phyloP scores from a whole-genome alignment of 1,140 invertebrate species.

The Helicoverpa zea region DNA sequence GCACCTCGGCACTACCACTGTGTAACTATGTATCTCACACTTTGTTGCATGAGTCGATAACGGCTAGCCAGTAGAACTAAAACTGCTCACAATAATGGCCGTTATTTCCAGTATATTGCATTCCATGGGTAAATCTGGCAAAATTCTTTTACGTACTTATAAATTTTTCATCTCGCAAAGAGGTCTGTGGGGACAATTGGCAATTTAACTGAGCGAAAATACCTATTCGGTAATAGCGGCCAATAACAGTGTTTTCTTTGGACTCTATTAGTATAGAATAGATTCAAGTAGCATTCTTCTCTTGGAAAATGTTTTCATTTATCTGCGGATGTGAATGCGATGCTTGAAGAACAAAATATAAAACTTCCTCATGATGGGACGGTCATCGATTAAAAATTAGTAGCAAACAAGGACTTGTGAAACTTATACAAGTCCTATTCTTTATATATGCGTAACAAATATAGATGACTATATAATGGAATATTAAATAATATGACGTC shows the following conservation, averaged over 20 bases:
- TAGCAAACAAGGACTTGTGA: background rate
- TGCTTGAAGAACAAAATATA: background rate
- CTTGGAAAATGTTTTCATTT: slow-evolving; percentile 27
- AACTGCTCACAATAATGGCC: slow-evolving; percentile 72
- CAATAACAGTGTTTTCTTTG: slow-evolving; percentile 63
- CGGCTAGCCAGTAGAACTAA: slow-evolving; percentile 78
- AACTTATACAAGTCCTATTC: background rate
- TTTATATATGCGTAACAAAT: background rate
- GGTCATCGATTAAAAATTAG: background rate
- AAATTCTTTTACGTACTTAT: slow-evolving; percentile 69
- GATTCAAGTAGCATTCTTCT: slow-evolving; percentile 38
- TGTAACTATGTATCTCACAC: slow-evolving; percentile 67
- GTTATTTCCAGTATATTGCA: slow-evolving; percentile 79
- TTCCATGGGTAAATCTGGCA: slow-evolving; percentile 81
- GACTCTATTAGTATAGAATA: slow-evolving; percentile 62
- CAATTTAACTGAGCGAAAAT: slow-evolving; percentile 51
- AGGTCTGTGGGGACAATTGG: slow-evolving; percentile 66
- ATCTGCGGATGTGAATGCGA: slow-evolving; percentile 24
- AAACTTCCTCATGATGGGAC: background rate
- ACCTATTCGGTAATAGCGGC: slow-evolving; percentile 77
- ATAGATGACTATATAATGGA: slow-evolving; percentile 20
- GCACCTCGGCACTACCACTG: slow-evolving; percentile 74
- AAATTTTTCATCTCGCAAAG: slow-evolving; percentile 58
- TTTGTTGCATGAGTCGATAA: slow-evolving; percentile 78
- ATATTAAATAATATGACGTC: slow-evolving; percentile 52